Conservation (phyloP, 2,888 invertebrate genomes). For the Pandemis heparana region DNA sequence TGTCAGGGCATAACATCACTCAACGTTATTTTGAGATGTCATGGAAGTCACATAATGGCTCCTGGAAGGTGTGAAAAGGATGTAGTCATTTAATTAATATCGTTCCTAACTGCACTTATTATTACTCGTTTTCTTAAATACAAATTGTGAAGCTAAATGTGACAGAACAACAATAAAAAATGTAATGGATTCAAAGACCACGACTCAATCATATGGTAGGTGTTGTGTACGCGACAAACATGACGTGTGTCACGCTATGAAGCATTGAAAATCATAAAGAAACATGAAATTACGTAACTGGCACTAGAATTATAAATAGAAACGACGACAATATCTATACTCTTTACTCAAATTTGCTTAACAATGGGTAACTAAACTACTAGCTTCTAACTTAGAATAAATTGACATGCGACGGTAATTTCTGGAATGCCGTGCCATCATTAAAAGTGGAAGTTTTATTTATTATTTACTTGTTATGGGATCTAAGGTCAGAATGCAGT, state of each 20-base stretch:
- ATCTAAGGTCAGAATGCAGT: conserved; percentile 49
- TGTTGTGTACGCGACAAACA: conserved; percentile 53
- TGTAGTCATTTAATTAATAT: conserved; percentile 19
- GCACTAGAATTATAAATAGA: conserved; percentile 52
- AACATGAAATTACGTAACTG: conserved; percentile 60
- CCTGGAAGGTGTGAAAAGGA: conserved; percentile 32
- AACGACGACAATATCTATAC: conserved; percentile 41
- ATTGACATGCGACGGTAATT: conserved; percentile 37
- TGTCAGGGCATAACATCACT: conserved; percentile 51
- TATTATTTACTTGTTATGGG: conserved; percentile 43
- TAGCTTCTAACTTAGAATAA: conserved; percentile 27
- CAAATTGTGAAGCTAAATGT: conserved; percentile 3
- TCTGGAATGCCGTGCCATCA: conserved; percentile 23
- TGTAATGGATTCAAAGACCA: neutral
- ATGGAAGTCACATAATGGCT: conserved; percentile 28
- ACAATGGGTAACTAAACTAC: conserved; percentile 32
- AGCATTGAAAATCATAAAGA: conserved; percentile 63
- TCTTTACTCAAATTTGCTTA: conserved; percentile 36
- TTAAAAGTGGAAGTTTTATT: conserved; percentile 31
- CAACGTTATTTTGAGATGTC: conserved; percentile 31
- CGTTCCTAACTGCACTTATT: neutral
- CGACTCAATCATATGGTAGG: conserved; percentile 44
- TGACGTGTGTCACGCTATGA: conserved; percentile 66
- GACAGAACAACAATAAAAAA: conserved; percentile 1
- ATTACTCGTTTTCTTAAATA: neutral